Conservation (phyloP, 2,113 vertebrate species). For the Amblyornis subalaris region DNA sequence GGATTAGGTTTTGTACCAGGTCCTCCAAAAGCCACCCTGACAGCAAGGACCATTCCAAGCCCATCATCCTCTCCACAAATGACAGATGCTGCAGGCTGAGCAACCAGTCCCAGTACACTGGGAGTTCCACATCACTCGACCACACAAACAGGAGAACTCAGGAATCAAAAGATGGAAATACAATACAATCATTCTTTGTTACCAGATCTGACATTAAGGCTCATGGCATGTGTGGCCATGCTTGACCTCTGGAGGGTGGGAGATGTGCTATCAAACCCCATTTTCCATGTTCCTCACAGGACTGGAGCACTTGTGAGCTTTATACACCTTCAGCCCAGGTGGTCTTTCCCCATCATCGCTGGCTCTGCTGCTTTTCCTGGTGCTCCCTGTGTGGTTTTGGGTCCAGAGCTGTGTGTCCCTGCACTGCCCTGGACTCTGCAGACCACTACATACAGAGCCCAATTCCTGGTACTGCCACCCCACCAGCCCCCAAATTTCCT, state of each 20-base stretch:
- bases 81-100: background rate
- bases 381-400: rapidly evolving
- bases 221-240: background rate
- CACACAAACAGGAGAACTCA: background rate
- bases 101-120: background rate
- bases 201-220: background rate
- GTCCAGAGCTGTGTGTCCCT: background rate
- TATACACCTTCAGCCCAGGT: background rate
- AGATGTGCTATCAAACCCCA: background rate
- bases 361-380: background rate
- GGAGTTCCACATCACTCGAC: background rate
- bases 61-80: background rate
- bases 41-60: background rate
- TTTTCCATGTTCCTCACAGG: background rate
- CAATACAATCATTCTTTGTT: background rate
- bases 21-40: background rate
- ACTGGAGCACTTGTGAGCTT: background rate
- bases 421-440: background rate
- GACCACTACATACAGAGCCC: background rate
- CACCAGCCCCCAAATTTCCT: background rate
- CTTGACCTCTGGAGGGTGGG: background rate
- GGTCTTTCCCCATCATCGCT: background rate
- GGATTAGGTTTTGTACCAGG: background rate
- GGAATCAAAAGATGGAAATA: background rate
- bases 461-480: background rate